Evolutionary conservation across 2,888 invertebrate species (phyloP), one percentile per base, ranked within the genome.

Genomic region (Aphidoletes aphidimyza): DNA sequence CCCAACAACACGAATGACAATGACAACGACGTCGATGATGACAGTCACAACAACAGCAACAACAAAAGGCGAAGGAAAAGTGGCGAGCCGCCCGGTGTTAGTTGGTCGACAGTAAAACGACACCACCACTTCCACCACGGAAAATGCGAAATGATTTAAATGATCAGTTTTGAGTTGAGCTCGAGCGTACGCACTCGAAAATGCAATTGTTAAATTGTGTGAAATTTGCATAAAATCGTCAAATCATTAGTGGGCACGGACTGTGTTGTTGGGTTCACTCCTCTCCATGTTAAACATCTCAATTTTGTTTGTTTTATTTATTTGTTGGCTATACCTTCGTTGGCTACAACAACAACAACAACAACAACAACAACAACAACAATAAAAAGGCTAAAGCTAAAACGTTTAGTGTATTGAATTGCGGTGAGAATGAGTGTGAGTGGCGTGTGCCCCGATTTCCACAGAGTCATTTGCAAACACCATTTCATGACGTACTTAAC

Each of bases 131-230:
- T 2, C 36, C 78, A 37, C 8, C 6, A n/a, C 36, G n/a, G n/a
- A 36, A 3, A 30, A 59, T 19, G 9, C n/a, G 37, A 37, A 81
- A 81, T 37, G 26, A 81, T 81, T 81, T 37, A 81, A 37, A 81
- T 81, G 37, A 81, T 81, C 81, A 81, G 37, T 81, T 78, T 19
- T n/a, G n/a, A n/a, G 36, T 8, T 81, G 81, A 81, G 17, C 36
- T 78, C 78, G 78, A 81, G 81, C 81, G 81, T 81, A 81, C 81
- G 81, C 81, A 81, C 36, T n/a, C 37, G 37, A n/a, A 81, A 69
- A 30, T 81, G 37, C 81, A 81, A 81, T 81, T 81, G 81, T 81
- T 81, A 81, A 81, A 81, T 37, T 81, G 81, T 36, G 36, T 36
- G 36, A 37, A 49, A 81, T 81, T 81, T 81, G 81, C 81, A 81